Evolutionary conservation across 2,888 invertebrate genomes (phyloP).

Genomic region (Uloborus plumipes): DNA sequence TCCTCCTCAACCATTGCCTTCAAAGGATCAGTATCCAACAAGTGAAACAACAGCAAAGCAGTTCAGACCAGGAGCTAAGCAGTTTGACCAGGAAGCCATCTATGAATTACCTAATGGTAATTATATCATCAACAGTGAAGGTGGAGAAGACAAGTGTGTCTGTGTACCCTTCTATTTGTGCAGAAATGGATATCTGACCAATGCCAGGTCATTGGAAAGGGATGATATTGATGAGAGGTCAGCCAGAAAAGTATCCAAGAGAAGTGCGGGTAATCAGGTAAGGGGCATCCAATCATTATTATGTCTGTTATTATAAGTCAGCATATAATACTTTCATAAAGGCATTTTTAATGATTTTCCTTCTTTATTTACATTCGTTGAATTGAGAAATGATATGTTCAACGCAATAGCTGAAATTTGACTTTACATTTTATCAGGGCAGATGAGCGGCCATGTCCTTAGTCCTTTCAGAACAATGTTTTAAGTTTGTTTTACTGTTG

Average conservation of each 20-base stretch:
- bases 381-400: no score
- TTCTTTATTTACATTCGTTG: no score
- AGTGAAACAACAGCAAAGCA: slow-evolving; percentile 48
- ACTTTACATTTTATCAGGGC: no score
- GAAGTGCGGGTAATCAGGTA: slow-evolving; percentile 38
- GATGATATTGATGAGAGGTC: slow-evolving; percentile 57
- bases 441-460: no score
- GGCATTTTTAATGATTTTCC: no score
- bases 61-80: slow-evolving; percentile 42
- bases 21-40: slow-evolving; percentile 22
- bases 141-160: slow-evolving; percentile 63
- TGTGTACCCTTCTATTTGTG: slow-evolving; percentile 67
- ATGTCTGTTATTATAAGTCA: no score
- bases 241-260: slow-evolving; percentile 43
- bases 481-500: no score
- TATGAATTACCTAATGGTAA: slow-evolving; percentile 34
- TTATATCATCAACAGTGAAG: slow-evolving; percentile 24
- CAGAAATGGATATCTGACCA: slow-evolving; percentile 65
- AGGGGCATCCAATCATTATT: neutral
- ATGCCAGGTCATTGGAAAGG: slow-evolving; percentile 40
- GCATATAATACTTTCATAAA: no score
- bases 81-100: slow-evolving; percentile 31
- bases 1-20: slow-evolving; percentile 24
- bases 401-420: no score
- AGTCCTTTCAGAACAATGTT: no score